Conservation (phyloP, 30 jellyfish, hydroid and myxozoan genomes). For the Aurelia aurita region DNA sequence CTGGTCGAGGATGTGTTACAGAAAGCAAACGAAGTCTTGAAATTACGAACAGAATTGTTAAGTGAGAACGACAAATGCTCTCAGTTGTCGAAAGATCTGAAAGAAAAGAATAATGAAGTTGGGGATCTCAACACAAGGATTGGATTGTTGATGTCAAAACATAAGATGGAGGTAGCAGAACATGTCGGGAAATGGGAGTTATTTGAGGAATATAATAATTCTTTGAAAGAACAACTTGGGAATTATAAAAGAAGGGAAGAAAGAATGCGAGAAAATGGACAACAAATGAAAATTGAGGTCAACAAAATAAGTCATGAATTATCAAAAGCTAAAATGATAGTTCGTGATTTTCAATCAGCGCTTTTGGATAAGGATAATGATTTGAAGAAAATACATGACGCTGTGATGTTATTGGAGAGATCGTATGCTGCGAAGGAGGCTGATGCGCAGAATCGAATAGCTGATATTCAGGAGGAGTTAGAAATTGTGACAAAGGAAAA, state of each 20-base stretch:
- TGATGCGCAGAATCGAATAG: constrained; percentile 29
- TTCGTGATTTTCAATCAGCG: constrained; percentile 49
- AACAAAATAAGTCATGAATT: constrained; percentile 29
- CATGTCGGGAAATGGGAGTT: constrained; percentile 19
- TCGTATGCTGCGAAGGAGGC: constrained; percentile 58
- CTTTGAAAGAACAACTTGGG: constrained; percentile 30
- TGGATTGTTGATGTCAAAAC: constrained; percentile 30
- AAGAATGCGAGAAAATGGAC: constrained; percentile 25
- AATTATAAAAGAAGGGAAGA: constrained; percentile 32
- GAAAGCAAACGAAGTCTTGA: constrained; percentile 6
- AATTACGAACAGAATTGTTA: not conserved
- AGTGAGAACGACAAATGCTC: not conserved
- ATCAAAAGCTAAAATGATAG: constrained; percentile 39
- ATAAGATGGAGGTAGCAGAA: constrained; percentile 37
- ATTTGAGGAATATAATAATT: constrained; percentile 47
- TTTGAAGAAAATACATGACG: constrained; percentile 60
- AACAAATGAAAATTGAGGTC: constrained; percentile 32
- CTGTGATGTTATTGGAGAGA: constrained; percentile 53
- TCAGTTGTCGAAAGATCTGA: not conserved
- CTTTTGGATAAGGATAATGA: constrained; percentile 62
- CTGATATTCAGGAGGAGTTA: constrained; percentile 19
- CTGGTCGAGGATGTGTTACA: constrained; percentile 23
- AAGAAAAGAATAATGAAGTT: not conserved
- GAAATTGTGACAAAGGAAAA: constrained; percentile 25
- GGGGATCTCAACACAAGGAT: not conserved